These are phyloP conservation scores for Azorinus chamasolen DNA, from an alignment of 2,888 invertebrate species.

Conservation along the genomic window DNA sequence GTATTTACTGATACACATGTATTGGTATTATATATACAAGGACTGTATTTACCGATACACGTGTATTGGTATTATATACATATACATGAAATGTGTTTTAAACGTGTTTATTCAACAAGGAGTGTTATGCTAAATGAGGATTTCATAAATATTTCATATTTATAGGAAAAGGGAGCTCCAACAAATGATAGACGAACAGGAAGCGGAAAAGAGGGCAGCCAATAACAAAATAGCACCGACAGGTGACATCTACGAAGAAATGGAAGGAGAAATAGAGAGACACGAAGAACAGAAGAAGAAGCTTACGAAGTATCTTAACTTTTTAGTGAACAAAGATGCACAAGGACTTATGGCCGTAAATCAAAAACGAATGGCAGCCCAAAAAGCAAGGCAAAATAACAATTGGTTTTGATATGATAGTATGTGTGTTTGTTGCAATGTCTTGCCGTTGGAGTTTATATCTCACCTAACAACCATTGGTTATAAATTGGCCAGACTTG, in stretches of 20 bases:
- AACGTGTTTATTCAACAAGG: too few species aligned
- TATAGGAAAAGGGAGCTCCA: constrained; percentile 57
- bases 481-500: too few species aligned
- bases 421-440: not conserved
- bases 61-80: too few species aligned
- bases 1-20: too few species aligned
- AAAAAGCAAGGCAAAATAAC: constrained; percentile 36
- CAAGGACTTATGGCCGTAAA: constrained; percentile 50
- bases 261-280: constrained; percentile 54
- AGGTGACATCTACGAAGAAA: constrained; percentile 58
- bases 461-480: too few species aligned
- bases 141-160: not conserved
- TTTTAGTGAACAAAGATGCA: constrained; percentile 48
- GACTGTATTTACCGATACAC: too few species aligned
- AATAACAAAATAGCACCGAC: constrained; percentile 55
- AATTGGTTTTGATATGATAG: constrained; percentile 48
- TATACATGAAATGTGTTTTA: too few species aligned
- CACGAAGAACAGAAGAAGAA: constrained; percentile 61
- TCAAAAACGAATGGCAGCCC: constrained; percentile 45
- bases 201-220: constrained; percentile 29
- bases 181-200: constrained; percentile 33
- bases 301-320: constrained; percentile 54
- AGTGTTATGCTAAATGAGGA: too few species aligned
- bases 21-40: too few species aligned
- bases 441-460: too few species aligned